Percentiles rank a stretch among this genome's conserved stretches.
phyloP scores from a whole-genome alignment of 2,888 invertebrate genomes.

The Mesorhabditis belari region DNA sequence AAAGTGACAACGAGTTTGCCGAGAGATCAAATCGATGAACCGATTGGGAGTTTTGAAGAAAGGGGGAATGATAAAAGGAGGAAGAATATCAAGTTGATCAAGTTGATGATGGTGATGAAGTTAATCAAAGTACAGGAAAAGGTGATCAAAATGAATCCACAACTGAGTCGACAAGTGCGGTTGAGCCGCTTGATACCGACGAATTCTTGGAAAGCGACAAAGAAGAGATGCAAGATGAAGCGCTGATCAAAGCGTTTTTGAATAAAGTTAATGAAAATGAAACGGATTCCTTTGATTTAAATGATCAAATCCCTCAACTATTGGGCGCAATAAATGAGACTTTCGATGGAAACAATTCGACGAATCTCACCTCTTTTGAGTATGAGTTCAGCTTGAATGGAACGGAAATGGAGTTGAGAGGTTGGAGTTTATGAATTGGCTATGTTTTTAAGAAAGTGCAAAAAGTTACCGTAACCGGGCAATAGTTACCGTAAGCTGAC shows the following conservation, averaged over 20 bases:
- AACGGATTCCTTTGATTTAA: neutral
- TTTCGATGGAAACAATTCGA: neutral
- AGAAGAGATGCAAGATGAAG: neutral
- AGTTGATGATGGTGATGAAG: no score
- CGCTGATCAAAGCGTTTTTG: neutral
- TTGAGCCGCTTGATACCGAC: neutral
- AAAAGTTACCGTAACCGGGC: no score
- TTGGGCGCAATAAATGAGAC: neutral
- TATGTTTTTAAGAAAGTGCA: no score
- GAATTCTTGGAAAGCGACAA: neutral
- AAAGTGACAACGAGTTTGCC: no score
- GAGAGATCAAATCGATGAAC: no score
- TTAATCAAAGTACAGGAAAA: no score
- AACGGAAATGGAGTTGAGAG: neutral
- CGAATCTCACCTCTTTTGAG: neutral
- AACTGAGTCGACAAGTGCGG: neutral
- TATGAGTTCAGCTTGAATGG: neutral
- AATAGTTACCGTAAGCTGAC: no score
- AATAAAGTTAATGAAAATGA: neutral
- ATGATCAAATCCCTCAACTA: neutral
- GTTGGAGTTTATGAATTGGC: neutral
- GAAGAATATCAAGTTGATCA: no score
- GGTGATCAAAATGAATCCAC: neutral
- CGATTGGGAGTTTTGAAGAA: no score
- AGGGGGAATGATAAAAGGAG: neutral